Conservation (phyloP, 2,888 invertebrate species). For the Cotesia congregata region DNA sequence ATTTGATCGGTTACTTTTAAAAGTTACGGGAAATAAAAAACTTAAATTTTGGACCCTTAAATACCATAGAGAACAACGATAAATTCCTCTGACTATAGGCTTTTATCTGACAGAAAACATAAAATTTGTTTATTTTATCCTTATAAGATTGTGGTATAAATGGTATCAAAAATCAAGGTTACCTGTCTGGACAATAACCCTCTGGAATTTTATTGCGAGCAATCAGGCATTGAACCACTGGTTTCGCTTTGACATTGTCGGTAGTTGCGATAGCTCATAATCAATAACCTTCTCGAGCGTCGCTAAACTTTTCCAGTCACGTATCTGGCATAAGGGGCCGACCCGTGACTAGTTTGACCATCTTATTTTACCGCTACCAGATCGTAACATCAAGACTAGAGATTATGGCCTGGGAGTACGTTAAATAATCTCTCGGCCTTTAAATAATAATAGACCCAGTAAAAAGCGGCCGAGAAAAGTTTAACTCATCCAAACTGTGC, state of each 20-base stretch:
- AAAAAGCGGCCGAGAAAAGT: not conserved
- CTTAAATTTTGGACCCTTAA: not conserved
- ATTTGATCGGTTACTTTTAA: not conserved
- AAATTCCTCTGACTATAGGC: too few species aligned
- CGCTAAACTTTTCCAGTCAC: conserved; percentile 44
- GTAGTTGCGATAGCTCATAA: conserved; percentile 44
- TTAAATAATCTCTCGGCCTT: too few species aligned
- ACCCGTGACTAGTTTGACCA: conserved; percentile 3
- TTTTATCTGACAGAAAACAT: too few species aligned
- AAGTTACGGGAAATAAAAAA: not conserved
- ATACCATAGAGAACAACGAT: too few species aligned
- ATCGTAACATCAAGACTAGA: not conserved
- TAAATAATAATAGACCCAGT: not conserved
- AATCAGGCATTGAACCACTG: conserved; percentile 8
- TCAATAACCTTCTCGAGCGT: conserved; percentile 41
- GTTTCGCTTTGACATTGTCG: conserved; percentile 23
- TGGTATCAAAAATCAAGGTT: conserved; percentile 13
- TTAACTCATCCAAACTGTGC: not conserved
- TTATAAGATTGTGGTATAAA: too few species aligned
- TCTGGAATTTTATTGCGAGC: conserved; percentile 34
- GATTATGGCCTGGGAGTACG: not conserved
- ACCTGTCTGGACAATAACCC: not conserved
- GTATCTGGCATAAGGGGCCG: conserved; percentile 27
- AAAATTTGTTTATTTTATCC: not conserved
- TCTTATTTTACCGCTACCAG: not conserved